These are phyloP conservation scores for Whitmania pigra DNA, from an alignment of 1,140 invertebrate genomes.

Conservation along the genomic window DNA sequence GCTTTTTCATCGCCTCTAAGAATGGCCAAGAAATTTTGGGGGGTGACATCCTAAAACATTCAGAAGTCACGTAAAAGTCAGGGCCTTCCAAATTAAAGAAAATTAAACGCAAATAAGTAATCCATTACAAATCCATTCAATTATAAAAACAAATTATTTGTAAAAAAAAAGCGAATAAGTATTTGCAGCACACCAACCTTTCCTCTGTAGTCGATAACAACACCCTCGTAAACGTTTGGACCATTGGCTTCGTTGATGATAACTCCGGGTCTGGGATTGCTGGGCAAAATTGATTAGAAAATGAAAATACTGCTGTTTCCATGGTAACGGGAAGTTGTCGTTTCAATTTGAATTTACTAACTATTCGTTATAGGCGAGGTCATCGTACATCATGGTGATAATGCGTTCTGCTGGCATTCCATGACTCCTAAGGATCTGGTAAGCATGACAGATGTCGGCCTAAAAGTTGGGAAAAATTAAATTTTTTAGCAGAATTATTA, in stretches of 20 bases:
- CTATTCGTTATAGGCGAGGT: constrained; percentile 48
- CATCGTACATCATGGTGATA: constrained; percentile 55
- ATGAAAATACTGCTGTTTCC: constrained; percentile 28
- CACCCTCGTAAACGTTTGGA: constrained; percentile 23
- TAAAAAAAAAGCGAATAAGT: too few relatives aligned
- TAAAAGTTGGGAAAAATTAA: not conserved
- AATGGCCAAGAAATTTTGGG: constrained; percentile 20
- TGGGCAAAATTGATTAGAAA: constrained; percentile 27
- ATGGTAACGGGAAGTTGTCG: not conserved
- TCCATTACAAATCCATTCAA: too few relatives aligned
- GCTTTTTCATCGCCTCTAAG: constrained; percentile 10
- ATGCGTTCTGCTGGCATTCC: constrained; percentile 51
- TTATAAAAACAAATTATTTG: too few relatives aligned
- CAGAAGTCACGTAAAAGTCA: too few relatives aligned
- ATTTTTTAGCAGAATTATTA: too few relatives aligned
- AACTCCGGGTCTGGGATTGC: constrained; percentile 50
- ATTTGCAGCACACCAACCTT: constrained; percentile 6
- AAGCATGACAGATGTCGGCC: constrained; percentile 44
- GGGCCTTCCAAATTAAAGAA: not conserved
- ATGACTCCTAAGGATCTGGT: constrained; percentile 49
- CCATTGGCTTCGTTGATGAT: constrained; percentile 52
- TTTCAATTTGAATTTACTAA: constrained; percentile 36
- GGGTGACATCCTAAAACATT: constrained; percentile 15
- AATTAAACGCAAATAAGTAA: not conserved
- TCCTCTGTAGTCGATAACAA: constrained; percentile 22